Evolutionary conservation across 1,140 invertebrate species (phyloP).

Genomic region (Drosophila chauvacae): DNA sequence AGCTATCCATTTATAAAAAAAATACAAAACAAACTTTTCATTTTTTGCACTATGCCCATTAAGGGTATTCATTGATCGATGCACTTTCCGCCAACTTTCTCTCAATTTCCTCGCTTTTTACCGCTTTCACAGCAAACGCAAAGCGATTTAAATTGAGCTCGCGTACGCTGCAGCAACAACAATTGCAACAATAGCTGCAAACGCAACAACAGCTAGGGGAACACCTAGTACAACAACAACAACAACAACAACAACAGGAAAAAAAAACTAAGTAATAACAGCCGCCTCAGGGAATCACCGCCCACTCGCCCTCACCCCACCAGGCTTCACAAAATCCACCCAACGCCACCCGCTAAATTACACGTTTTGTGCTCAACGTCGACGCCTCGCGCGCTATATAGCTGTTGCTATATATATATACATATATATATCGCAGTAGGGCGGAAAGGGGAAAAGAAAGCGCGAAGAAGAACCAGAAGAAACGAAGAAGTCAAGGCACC

Average conservation of each 20-base stretch:
- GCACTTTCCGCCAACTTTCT: constrained; percentile 43
- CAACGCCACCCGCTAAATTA: constrained; percentile 58
- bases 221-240: constrained; percentile 7
- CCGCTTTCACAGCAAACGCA: constrained; percentile 44
- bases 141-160: constrained; percentile 79
- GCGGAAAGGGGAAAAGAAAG: constrained; percentile 24
- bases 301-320: neutral
- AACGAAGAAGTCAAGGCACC: constrained; percentile 13
- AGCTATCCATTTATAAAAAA: constrained; percentile 22
- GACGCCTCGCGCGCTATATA: constrained; percentile 61
- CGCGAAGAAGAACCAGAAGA: constrained; percentile 11
- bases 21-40: neutral
- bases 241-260: constrained; percentile 2
- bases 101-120: constrained; percentile 28
- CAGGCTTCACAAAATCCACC: constrained; percentile 3
- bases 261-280: constrained; percentile 62
- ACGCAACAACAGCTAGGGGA: constrained; percentile 11
- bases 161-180: constrained; percentile 47
- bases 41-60: constrained; percentile 36
- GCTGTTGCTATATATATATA: constrained; percentile 10
- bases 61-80: constrained; percentile 60
- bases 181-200: constrained; percentile 24
- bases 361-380: constrained; percentile 70
- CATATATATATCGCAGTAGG: constrained; percentile 22
- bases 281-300: constrained; percentile 27